These are phyloP conservation scores for Operophtera brumata DNA, from an alignment of 2,888 invertebrate genomes.

Conservation along the genomic window DNA sequence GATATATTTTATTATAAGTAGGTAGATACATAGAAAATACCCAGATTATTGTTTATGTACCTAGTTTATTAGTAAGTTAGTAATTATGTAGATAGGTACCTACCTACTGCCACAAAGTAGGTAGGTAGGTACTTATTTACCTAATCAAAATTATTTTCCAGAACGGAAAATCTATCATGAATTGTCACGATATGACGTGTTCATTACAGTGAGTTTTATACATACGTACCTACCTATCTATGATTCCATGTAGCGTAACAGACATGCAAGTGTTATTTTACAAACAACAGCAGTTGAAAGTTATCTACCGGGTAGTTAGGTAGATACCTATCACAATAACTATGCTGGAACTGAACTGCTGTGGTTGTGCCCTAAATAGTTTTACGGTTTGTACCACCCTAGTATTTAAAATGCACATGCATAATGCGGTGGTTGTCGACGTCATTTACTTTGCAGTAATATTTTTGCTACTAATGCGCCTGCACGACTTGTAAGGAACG, in stretches of 20 bases:
- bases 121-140: too few relatives aligned
- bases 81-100: too few relatives aligned
- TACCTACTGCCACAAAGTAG: too few relatives aligned
- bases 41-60: too few relatives aligned
- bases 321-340: neutral
- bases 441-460: conserved; percentile 79
- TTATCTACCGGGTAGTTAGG: neutral
- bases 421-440: conserved; percentile 77
- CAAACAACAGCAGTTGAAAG: conserved; percentile 17
- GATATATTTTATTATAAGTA: too few relatives aligned
- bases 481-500: conserved; percentile 66
- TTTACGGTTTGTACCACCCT: conserved; percentile 64
- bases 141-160: too few relatives aligned
- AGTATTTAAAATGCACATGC: conserved; percentile 76
- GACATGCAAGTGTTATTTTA: conserved; percentile 10
- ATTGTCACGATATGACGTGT: too few relatives aligned
- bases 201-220: too few relatives aligned
- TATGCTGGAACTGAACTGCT: conserved; percentile 26
- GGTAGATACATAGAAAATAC: too few relatives aligned
- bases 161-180: too few relatives aligned
- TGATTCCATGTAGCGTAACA: conserved; percentile 5
- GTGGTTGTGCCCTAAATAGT: conserved; percentile 61
- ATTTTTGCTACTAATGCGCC: conserved; percentile 77
- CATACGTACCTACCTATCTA: too few relatives aligned
- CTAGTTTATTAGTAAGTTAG: too few relatives aligned